Conservation (phyloP, 2,797 vertebrate genomes). For the Sylvia borin region DNA sequence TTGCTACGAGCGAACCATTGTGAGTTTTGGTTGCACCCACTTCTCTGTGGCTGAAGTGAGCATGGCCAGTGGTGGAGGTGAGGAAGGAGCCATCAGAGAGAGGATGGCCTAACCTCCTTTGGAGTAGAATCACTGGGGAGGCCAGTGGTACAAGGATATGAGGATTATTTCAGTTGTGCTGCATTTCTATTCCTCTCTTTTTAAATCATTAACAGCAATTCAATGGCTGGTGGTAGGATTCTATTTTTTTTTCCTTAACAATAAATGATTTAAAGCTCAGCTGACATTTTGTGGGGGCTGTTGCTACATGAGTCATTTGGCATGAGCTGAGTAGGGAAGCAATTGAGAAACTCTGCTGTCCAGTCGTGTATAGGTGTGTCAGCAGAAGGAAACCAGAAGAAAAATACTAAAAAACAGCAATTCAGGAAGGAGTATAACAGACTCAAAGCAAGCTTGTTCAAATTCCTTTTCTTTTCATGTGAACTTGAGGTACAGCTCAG, state of each 20-base stretch:
- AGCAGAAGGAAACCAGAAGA: neutral
- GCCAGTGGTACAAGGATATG: neutral
- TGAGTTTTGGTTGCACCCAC: neutral
- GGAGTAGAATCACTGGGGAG: neutral
- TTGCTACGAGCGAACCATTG: accelerated
- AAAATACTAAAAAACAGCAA: neutral
- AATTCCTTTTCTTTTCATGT: neutral
- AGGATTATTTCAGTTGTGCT: neutral
- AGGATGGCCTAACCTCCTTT: neutral
- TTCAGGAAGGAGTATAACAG: neutral
- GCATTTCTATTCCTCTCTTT: neutral
- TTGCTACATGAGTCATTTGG: neutral
- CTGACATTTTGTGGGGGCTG: neutral
- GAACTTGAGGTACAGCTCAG: neutral
- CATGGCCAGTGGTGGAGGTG: accelerated
- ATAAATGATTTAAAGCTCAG: neutral
- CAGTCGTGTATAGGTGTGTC: neutral
- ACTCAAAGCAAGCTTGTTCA: neutral
- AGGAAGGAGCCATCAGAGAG: neutral
- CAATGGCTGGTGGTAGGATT: neutral
- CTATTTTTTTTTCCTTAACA: neutral
- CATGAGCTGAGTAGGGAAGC: neutral
- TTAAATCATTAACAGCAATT: neutral
- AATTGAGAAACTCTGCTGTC: neutral
- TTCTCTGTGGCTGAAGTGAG: neutral